Base-by-base conservation (phyloP, 2,888 invertebrate species). In the Mycalesis mineus region DNA sequence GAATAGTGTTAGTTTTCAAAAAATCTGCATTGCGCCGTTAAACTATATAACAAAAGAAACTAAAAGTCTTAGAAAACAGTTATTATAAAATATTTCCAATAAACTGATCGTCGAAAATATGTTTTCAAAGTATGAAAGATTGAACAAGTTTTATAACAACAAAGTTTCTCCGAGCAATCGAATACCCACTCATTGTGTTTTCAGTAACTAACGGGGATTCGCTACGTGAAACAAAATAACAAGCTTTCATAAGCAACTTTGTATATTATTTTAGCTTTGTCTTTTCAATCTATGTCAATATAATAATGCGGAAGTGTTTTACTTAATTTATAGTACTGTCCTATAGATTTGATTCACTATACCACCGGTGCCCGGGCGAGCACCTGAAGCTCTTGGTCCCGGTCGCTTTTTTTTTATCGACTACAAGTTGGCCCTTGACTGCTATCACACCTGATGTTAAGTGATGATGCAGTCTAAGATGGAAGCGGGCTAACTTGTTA, bases 91-190 rank as follows among this genome's bases (percentile, higher is more conserved):
- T 47, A 44, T 48, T 49, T 52, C 22, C 17, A 47, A 22, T 13
- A 52, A 61, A 55, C 44, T 52, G 44, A 56, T 58, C 55, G 54
- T 42, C 42, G 47, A 53, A 61, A 58, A 61, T 56, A 50, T 53
- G 53, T 52, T 61, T 41, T 36, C 40, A 49, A 56, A 58, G 52
- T 61, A 53, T 61, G 39, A 51, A 44, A 55, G 52, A 56, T 61
- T 58, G 49, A 53, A 36, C 45, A 61, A 61, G 14, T 61, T 58
- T 58, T 58, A 61, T 58, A 53, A 53, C 55, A 58, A 41, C 40
- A 58, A 58, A 58, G 48, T 58, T 55, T 41, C 28, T 51, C n/a
- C 40, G 54, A 51, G 50, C 55, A 57, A 57, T 51, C 51, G 60
- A 48, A 54, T 51, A 54, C 54, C 60, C 33, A 29, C 45, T 55